Conservation (phyloP, 1,140 invertebrate genomes). For the Drosophila chauvacae region DNA sequence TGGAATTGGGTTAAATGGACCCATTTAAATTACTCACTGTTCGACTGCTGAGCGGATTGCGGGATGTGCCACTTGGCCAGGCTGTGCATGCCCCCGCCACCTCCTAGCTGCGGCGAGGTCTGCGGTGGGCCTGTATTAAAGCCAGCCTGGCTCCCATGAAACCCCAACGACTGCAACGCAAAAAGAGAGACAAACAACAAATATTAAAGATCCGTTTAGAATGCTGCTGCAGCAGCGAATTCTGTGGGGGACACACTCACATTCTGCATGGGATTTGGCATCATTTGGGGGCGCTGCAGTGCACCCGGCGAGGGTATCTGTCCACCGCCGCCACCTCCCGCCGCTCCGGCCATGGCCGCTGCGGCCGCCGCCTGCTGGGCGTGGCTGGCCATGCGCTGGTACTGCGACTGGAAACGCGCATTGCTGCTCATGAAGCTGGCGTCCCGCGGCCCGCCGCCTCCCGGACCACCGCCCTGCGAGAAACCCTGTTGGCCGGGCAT, state of each 20-base stretch:
- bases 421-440: conserved; percentile 77
- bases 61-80: conserved; percentile 89
- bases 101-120: conserved; percentile 69
- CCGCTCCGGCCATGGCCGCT: conserved; percentile 73
- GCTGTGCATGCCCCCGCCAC: conserved; percentile 70
- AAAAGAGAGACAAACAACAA: neutral
- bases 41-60: conserved; percentile 86
- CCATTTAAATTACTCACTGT: conserved; percentile 70
- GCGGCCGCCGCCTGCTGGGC: conserved; percentile 77
- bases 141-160: conserved; percentile 84
- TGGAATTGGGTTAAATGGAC: neutral
- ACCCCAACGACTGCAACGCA: conserved; percentile 76
- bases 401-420: conserved; percentile 78
- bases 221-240: neutral
- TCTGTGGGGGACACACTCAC: conserved; percentile 31
- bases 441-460: conserved; percentile 73
- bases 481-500: conserved; percentile 80
- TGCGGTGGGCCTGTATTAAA: conserved; percentile 82
- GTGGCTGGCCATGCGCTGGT: conserved; percentile 83
- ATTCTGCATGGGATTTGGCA: conserved; percentile 83
- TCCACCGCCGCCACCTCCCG: conserved; percentile 62
- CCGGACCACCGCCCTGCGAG: conserved; percentile 72
- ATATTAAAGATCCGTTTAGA: neutral
- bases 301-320: conserved; percentile 78
- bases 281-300: conserved; percentile 77